phyloP scores from a whole-genome alignment of 2,888 invertebrate genomes.

The Habrosyne pyritoides region DNA sequence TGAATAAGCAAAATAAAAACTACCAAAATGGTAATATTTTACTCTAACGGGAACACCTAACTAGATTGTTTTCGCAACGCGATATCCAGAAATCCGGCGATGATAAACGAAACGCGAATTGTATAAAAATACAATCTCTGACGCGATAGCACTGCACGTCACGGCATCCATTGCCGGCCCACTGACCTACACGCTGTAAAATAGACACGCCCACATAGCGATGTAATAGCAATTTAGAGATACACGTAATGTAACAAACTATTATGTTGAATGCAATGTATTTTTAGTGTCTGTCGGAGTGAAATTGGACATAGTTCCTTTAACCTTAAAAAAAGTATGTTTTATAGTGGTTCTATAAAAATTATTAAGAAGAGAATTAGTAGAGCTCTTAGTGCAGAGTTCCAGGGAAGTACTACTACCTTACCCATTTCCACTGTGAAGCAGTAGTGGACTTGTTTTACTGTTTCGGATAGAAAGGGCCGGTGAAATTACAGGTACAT shows the following conservation, averaged over 20 bases:
- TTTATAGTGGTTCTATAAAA: too few species aligned
- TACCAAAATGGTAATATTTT: background rate
- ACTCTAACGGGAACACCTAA: background rate
- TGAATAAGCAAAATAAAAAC: too few species aligned
- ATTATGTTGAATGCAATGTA: background rate
- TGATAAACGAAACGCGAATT: background rate
- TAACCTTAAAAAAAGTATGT: too few species aligned
- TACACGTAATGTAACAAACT: background rate
- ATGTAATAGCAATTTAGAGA: slow-evolving; percentile 25
- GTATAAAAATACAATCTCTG: background rate
- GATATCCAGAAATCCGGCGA: background rate
- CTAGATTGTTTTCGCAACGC: background rate
- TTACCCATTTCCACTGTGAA: too few species aligned
- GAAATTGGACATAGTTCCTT: too few species aligned
- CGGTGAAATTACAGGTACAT: too few species aligned
- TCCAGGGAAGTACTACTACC: too few species aligned
- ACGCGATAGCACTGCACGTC: slow-evolving; percentile 17
- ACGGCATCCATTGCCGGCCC: slow-evolving; percentile 40
- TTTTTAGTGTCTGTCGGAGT: too few species aligned
- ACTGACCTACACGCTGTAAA: slow-evolving; percentile 45
- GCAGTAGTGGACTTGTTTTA: too few species aligned
- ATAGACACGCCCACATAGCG: slow-evolving; percentile 43
- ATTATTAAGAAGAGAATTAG: too few species aligned
- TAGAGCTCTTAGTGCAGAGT: too few species aligned
- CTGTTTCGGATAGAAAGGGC: too few species aligned